Base-by-base conservation (phyloP, 1,140 invertebrate species). In the Heliconius congener region DNA sequence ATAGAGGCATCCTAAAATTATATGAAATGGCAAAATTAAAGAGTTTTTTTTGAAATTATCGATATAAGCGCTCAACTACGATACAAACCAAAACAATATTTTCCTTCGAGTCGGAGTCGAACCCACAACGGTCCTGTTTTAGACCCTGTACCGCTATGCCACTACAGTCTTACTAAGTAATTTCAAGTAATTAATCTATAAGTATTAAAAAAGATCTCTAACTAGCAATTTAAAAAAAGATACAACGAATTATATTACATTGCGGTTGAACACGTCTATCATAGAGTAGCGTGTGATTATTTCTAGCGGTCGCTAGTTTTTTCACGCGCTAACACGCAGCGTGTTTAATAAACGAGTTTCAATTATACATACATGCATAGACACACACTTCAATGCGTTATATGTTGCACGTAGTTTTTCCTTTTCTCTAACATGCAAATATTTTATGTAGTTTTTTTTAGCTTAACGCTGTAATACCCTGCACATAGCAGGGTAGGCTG, bases 271-370 rank as follows among this genome's bases (percentile, higher is more conserved):
- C 23, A 30, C 60, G 27, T 23, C 70, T 83, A 86, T 84, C 82
- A 81, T 11, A 77, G 80, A 77, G 77, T 81, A 77, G 81, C 78
- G 71, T 81, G 83, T 86, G 84, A 83, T 87, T 82, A 87, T 88
- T 88, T 84, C 83, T 84, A 77, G 79, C 84, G 81, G 84, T 85
- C 84, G 83, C 80, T 81, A 60, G 80, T 81, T 88, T 86, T 88
- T 84, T 86, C 78, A 82, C 78, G 74, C 80, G 71, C 72, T 89
- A 87, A 87, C 83, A 83, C 84, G 82, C 82, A 85, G 87, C 60
- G 60, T 1, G 23, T 13, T 66, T 30, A 66, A 66, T 66, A 66
- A 23, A 66, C 27, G 27, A 66, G 60, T 66, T 66, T 30, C 60
- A 66, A 66, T 66, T 27, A 16, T 23, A 66, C 27, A 16, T 23